phyloP scores from a whole-genome alignment of 2,888 invertebrate species.

The Rotaria socialis region DNA sequence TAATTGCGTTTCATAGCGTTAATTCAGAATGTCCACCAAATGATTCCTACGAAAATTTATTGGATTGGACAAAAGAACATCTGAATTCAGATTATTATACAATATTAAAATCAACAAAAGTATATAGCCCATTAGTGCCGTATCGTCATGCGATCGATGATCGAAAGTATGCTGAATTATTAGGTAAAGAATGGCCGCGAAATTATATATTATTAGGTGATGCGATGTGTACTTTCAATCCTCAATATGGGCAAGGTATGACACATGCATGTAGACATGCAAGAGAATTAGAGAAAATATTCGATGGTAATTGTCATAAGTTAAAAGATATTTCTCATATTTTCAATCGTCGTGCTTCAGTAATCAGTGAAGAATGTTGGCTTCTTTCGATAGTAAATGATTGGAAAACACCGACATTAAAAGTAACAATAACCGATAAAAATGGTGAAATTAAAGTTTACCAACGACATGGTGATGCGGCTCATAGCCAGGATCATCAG shows the following conservation, averaged over 20 bases:
- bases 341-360: neutral
- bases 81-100: neutral
- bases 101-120: slow-evolving; percentile 20
- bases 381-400: neutral
- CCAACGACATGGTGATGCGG: neutral
- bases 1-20: neutral
- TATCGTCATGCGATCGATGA: slow-evolving; percentile 12
- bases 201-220: neutral
- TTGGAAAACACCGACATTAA: slow-evolving; percentile 14
- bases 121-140: neutral
- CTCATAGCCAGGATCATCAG: neutral
- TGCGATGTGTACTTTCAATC: slow-evolving; percentile 23
- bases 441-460: neutral
- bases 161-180: neutral
- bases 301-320: neutral
- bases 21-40: slow-evolving; percentile 9
- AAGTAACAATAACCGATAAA: neutral
- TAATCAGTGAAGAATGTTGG: slow-evolving; percentile 19
- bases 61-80: slow-evolving; percentile 26
- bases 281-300: neutral
- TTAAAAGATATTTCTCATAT: neutral
- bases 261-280: slow-evolving; percentile 28
- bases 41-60: slow-evolving; percentile 4
- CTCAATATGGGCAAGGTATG: slow-evolving; percentile 22
- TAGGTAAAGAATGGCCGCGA: neutral